phyloP scores from a whole-genome alignment of 2,888 invertebrate species.

The Cryptops parisi region DNA sequence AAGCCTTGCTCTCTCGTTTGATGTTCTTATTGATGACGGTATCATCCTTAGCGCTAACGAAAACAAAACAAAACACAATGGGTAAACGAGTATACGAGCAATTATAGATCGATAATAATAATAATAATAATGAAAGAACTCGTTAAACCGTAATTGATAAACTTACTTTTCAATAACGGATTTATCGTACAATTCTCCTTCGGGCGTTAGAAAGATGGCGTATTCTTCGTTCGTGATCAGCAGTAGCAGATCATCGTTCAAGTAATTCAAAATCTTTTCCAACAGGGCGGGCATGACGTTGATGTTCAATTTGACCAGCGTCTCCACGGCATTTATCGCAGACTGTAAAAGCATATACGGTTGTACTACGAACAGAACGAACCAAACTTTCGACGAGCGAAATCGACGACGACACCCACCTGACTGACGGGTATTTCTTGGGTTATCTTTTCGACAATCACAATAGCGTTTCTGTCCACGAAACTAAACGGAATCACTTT shows the following conservation, averaged over 20 bases:
- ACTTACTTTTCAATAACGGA: constrained; percentile 48
- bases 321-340: constrained; percentile 55
- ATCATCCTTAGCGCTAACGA: constrained; percentile 10
- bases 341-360: constrained; percentile 38
- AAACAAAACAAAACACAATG: not conserved
- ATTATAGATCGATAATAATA: constrained; percentile 10
- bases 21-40: constrained; percentile 43
- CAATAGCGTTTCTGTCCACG: not conserved
- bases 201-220: constrained; percentile 65
- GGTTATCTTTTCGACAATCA: not conserved
- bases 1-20: constrained; percentile 89
- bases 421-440: not conserved
- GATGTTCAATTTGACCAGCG: constrained; percentile 48
- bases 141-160: not conserved
- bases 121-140: too few species aligned
- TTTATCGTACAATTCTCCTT: constrained; percentile 83
- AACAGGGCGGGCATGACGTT: constrained; percentile 45
- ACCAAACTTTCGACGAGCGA: not conserved
- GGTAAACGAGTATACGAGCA: not conserved
- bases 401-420: too few species aligned
- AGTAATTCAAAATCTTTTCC: constrained; percentile 38
- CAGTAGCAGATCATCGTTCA: constrained; percentile 36
- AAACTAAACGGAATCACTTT: constrained; percentile 7
- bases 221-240: constrained; percentile 64
- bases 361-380: constrained; percentile 44